Conservation (phyloP, 2,888 invertebrate species). For the Tromatobia lineatoria region DNA sequence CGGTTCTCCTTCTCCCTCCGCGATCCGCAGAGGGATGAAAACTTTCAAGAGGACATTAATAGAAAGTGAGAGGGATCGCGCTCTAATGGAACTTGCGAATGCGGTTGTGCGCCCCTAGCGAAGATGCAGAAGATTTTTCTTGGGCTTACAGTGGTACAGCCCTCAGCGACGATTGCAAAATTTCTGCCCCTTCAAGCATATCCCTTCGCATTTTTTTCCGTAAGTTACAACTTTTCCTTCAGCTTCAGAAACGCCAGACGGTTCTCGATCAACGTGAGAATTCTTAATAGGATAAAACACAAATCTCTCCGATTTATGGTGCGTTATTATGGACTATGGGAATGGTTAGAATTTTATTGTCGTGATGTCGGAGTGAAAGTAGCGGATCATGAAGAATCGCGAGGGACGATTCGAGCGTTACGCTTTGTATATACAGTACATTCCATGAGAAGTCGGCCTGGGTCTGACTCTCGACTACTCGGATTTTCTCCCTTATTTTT, state of each 20-base stretch:
- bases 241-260: constrained; percentile 37
- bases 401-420: constrained; percentile 11
- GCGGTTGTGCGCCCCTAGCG: constrained; percentile 44
- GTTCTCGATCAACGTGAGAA: constrained; percentile 30
- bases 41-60: constrained; percentile 64
- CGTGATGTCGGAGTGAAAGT: not conserved
- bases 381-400: constrained; percentile 16
- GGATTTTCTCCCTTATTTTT: no score
- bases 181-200: constrained; percentile 7
- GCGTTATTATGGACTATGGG: constrained; percentile 4
- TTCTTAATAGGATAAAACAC: constrained; percentile 31
- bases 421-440: not conserved
- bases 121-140: constrained; percentile 41
- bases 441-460: no score
- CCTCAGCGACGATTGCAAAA: not conserved
- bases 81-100: constrained; percentile 49
- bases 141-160: not conserved
- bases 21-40: constrained; percentile 42
- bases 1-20: constrained; percentile 15
- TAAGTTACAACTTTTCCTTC: constrained; percentile 49
- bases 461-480: no score
- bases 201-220: not conserved
- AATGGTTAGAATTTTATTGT: constrained; percentile 18
- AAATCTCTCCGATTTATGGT: constrained; percentile 27
- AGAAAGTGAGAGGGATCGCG: constrained; percentile 59